phyloP scores from a whole-genome alignment of 2,113 vertebrate species.

The Etheostoma spectabile region DNA sequence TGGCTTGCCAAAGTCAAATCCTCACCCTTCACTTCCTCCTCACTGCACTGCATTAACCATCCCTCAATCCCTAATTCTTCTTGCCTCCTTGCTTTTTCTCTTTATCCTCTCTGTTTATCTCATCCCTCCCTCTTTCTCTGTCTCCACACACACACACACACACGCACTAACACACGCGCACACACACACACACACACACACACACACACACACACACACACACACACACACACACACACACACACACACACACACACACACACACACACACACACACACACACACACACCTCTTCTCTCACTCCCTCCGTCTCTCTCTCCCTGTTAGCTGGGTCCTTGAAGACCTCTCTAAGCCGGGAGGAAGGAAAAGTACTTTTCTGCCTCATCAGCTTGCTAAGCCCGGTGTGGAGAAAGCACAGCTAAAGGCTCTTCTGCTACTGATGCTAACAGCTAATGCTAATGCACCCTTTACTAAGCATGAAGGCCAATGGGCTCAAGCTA shows the following conservation, averaged over 20 bases:
- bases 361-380: slow-evolving; percentile 85
- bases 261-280: not conserved
- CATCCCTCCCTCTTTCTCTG: slow-evolving; percentile 47
- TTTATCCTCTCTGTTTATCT: slow-evolving; percentile 66
- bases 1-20: slow-evolving; percentile 70
- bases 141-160: not conserved
- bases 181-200: not conserved
- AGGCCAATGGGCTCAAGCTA: slow-evolving; percentile 69
- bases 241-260: not conserved
- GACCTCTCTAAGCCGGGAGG: slow-evolving; percentile 72
- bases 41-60: slow-evolving; percentile 61
- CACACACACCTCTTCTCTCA: not conserved
- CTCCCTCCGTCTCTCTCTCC: slow-evolving; percentile 18
- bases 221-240: not conserved
- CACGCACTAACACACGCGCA: too few species aligned
- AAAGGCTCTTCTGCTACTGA: slow-evolving; percentile 63
- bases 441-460: slow-evolving; percentile 80
- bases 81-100: slow-evolving; percentile 56
- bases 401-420: slow-evolving; percentile 76
- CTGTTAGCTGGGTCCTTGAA: slow-evolving; percentile 71
- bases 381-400: slow-evolving; percentile 82
- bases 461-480: slow-evolving; percentile 70
- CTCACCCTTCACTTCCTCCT: slow-evolving; percentile 54
- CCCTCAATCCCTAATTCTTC: slow-evolving; percentile 65
- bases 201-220: not conserved